phyloP scores from a whole-genome alignment of 2,113 vertebrate genomes.

The Bagarius yarrelli region DNA sequence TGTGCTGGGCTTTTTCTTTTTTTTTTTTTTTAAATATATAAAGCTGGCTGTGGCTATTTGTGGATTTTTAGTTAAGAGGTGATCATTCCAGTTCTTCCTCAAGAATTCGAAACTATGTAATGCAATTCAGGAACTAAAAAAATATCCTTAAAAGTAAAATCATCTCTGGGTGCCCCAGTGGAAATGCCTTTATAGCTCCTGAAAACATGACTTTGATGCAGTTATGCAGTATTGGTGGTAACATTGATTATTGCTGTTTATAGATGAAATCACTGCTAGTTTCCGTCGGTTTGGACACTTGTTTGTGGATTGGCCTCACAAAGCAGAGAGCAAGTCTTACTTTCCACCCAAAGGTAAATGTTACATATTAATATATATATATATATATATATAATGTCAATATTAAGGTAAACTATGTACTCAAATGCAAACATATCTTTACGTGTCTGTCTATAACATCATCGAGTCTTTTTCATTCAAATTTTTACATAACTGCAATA shows the following conservation, averaged over 20 bases:
- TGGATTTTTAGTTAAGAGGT: too few relatives aligned
- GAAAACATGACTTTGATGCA: background rate
- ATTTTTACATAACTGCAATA: too few relatives aligned
- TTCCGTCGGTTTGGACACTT: constrained; percentile 97
- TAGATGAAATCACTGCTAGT: constrained; percentile 98
- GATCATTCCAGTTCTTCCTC: background rate
- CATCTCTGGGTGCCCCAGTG: background rate
- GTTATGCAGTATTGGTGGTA: background rate
- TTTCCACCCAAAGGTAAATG: constrained; percentile 97
- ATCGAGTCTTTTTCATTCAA: too few relatives aligned
- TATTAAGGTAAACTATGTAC: too few relatives aligned
- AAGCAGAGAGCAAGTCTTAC: constrained; percentile 99
- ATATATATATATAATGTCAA: too few relatives aligned
- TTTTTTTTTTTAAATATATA: too few relatives aligned
- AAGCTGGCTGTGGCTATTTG: too few relatives aligned
- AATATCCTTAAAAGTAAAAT: background rate
- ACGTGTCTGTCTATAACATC: too few relatives aligned
- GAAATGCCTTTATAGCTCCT: background rate
- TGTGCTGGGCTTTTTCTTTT: background rate
- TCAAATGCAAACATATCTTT: too few relatives aligned
- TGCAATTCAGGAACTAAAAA: background rate
- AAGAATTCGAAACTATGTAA: background rate
- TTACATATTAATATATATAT: too few relatives aligned
- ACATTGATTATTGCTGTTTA: constrained; percentile 25
- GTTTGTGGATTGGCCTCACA: constrained; percentile 99